Evolutionary conservation across 1,140 invertebrate species (phyloP), one percentile per base, ranked within the genome.

Genomic region (Aradophagus sp.): DNA sequence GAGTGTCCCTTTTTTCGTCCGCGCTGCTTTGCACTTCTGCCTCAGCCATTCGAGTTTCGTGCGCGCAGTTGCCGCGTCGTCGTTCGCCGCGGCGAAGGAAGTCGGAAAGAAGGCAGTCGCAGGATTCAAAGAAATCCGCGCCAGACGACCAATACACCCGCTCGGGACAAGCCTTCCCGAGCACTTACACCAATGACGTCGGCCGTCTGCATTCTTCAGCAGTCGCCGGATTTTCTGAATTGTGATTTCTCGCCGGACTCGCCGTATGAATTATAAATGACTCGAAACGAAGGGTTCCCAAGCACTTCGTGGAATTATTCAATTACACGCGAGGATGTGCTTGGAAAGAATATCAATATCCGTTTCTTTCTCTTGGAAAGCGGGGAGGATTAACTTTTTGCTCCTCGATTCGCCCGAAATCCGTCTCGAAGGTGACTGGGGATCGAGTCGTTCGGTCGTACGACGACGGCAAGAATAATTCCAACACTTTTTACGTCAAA

Each of bases 231-330:
- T 71, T 62, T n/a, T 69, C 41, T 44, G 41, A 55, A 68, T 67
- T 50, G 56, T 61, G 56, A 65, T 71, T 70, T 65, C 48, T 61
- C 29, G 48, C 45, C 50, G 39, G 50, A 19, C 39, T 71, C 52
- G 39, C 45, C 31, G 48, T 56, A 56, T 69, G 69, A 73, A 75
- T 75, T 73, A 75, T 75, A 75, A 72, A 73, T 59, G 59, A 69
- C 41, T 63, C 16, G 34, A 52, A 67, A 48, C 34, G 42, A 61
- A 73, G 45, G 56, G 62, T 56, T 62, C 34, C 29, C 14, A 55
- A 47, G 42, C 48, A 42, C 10, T 66, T 66, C 61, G 35, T 50
- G 12, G 48, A 61, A 66, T 47, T 50, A 19, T 53, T 71, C 45
- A 31, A 65, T 71, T 63, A 53, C 52, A 47, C 29, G 17, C 38